These are phyloP conservation scores for Rhynchophorus ferrugineus DNA, from an alignment of 1,140 invertebrate genomes.

Conservation along the genomic window DNA sequence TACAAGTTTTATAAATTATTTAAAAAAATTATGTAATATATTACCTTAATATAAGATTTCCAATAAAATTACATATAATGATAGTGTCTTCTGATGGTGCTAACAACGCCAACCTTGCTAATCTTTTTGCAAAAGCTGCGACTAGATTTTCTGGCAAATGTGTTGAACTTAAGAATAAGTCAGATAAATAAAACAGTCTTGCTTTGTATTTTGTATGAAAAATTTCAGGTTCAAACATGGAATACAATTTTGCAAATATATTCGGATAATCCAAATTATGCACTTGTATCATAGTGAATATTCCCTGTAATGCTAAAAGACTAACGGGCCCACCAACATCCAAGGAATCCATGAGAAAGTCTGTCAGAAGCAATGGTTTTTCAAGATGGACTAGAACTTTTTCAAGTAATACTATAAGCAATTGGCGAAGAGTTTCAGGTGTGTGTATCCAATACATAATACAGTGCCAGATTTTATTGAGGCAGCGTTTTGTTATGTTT, in stretches of 20 bases:
- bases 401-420: constrained; percentile 75
- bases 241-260: constrained; percentile 90
- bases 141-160: constrained; percentile 87
- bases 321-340: constrained; percentile 79
- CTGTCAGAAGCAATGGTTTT: constrained; percentile 77
- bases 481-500: constrained; percentile 29
- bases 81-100: constrained; percentile 74
- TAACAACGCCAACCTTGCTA: constrained; percentile 72
- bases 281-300: constrained; percentile 82
- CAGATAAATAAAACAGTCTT: constrained; percentile 76
- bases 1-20: neutral
- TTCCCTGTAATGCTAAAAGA: constrained; percentile 85
- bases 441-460: constrained; percentile 62
- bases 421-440: constrained; percentile 61
- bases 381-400: constrained; percentile 72
- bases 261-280: constrained; percentile 94
- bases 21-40: constrained; percentile 2
- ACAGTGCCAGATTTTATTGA: constrained; percentile 64
- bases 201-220: constrained; percentile 86
- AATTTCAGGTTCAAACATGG: constrained; percentile 81
- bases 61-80: constrained; percentile 75
- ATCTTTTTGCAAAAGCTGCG: constrained; percentile 86
- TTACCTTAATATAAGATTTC: constrained; percentile 72
- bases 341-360: constrained; percentile 86
- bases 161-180: constrained; percentile 88